Percentiles rank a stretch among this genome's conserved stretches.
phyloP scores from a whole-genome alignment of 2,113 vertebrate genomes.

The Chiloscyllium plagiosum region DNA sequence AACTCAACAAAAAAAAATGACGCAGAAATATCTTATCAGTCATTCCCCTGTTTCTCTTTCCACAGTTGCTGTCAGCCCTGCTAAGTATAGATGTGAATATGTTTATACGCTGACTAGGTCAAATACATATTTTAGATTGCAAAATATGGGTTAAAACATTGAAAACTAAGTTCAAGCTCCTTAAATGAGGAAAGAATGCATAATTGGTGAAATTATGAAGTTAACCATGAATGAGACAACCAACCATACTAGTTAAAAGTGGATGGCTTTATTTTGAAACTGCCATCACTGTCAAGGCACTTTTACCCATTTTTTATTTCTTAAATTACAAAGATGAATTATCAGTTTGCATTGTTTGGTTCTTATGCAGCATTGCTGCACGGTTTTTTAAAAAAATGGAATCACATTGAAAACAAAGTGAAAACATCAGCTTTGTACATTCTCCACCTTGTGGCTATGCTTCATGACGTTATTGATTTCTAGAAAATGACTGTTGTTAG shows the following conservation, averaged over 20 bases:
- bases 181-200: background rate
- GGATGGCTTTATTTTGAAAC: conserved; percentile 36
- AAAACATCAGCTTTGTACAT: conserved; percentile 5
- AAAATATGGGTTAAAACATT: background rate
- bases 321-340: conserved; percentile 32
- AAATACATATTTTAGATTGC: background rate
- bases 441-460: background rate
- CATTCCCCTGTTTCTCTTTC: background rate
- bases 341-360: conserved; percentile 27
- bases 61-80: background rate
- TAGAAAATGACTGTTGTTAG: background rate
- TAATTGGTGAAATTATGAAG: background rate
- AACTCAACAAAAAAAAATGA: too few species aligned
- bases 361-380: conserved; percentile 21
- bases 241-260: background rate
- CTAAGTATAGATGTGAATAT: too few species aligned
- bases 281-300: conserved; percentile 35
- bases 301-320: background rate
- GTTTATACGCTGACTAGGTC: too few species aligned
- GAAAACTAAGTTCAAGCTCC: background rate
- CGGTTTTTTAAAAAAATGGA: background rate
- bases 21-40: too few species aligned
- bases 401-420: conserved; percentile 10
- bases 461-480: background rate
- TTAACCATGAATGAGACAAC: background rate